Percentiles rank a stretch among this genome's conserved stretches.
phyloP scores from a whole-genome alignment of 1,140 invertebrate species.

The Ceratina japonica region DNA sequence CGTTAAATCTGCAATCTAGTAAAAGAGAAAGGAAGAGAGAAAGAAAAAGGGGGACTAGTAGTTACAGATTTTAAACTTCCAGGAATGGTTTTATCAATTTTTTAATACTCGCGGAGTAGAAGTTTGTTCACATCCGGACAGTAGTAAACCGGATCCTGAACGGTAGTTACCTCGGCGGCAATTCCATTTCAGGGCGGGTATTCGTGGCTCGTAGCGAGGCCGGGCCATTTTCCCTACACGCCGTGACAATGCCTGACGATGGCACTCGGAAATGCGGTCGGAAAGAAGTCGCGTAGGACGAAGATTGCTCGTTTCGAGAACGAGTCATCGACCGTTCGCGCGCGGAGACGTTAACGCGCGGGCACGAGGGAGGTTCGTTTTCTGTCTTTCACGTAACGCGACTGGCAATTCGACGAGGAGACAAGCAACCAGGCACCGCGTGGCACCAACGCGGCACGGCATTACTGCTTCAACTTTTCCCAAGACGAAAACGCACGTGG shows the following conservation, averaged over 20 bases:
- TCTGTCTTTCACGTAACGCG: constrained; percentile 9
- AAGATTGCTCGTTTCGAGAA: background rate
- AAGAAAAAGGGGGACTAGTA: too few species aligned
- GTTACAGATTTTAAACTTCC: too few species aligned
- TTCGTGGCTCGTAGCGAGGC: background rate
- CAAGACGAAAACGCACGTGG: constrained; percentile 43
- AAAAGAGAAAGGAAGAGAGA: too few species aligned
- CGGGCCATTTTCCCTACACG: background rate
- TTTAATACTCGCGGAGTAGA: too few species aligned
- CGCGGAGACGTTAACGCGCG: constrained; percentile 46
- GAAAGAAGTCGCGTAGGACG: constrained; percentile 32
- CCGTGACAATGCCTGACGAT: constrained; percentile 35
- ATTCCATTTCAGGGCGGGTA: too few species aligned
- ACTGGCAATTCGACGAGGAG: constrained; percentile 44
- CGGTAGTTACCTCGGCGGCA: too few species aligned
- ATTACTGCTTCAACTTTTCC: constrained; percentile 17
- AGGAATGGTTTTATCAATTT: too few species aligned
- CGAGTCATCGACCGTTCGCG: background rate
- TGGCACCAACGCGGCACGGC: constrained; percentile 36
- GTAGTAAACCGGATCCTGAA: too few species aligned
- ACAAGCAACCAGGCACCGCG: constrained; percentile 43
- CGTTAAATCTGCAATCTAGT: too few species aligned
- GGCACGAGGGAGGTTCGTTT: constrained; percentile 33
- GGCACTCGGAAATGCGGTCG: constrained; percentile 44
- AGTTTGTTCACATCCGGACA: too few species aligned